These are phyloP conservation scores for Hipparchia semele DNA, from an alignment of 2,888 invertebrate species.

Conservation along the genomic window DNA sequence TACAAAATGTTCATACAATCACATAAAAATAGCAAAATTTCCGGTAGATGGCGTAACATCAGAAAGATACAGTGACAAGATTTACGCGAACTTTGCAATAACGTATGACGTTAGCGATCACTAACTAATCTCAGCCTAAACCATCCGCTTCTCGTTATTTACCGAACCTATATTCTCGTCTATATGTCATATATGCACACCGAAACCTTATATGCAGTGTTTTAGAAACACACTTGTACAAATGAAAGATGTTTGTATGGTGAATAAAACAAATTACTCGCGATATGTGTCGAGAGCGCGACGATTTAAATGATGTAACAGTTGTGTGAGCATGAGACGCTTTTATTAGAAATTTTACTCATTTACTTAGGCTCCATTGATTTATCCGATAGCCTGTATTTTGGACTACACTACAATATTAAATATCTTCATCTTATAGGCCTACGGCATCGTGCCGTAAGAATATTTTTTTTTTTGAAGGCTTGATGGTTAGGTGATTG, in stretches of 20 bases:
- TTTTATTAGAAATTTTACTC: constrained; percentile 68
- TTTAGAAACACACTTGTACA: constrained; percentile 59
- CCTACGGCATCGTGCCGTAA: neutral
- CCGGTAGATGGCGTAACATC: too few species aligned
- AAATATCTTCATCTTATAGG: neutral
- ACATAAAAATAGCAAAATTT: too few species aligned
- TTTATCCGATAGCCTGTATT: constrained; percentile 35
- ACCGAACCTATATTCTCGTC: neutral
- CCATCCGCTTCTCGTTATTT: too few species aligned
- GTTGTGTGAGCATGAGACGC: constrained; percentile 72
- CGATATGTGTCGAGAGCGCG: constrained; percentile 55
- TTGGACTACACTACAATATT: constrained; percentile 16
- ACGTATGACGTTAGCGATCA: too few species aligned
- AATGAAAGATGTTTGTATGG: constrained; percentile 50
- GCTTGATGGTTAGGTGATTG: too few species aligned
- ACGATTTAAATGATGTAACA: constrained; percentile 53
- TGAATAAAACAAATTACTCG: constrained; percentile 37
- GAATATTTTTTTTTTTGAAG: too few species aligned
- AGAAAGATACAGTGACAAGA: too few species aligned
- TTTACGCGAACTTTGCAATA: too few species aligned
- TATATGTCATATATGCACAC: constrained; percentile 5
- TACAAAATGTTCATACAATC: too few species aligned
- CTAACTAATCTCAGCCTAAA: neutral
- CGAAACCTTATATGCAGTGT: neutral
- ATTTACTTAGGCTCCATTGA: constrained; percentile 61